These are phyloP conservation scores for Netelia melanura DNA, from an alignment of 2,888 invertebrate species.

Conservation along the genomic window DNA sequence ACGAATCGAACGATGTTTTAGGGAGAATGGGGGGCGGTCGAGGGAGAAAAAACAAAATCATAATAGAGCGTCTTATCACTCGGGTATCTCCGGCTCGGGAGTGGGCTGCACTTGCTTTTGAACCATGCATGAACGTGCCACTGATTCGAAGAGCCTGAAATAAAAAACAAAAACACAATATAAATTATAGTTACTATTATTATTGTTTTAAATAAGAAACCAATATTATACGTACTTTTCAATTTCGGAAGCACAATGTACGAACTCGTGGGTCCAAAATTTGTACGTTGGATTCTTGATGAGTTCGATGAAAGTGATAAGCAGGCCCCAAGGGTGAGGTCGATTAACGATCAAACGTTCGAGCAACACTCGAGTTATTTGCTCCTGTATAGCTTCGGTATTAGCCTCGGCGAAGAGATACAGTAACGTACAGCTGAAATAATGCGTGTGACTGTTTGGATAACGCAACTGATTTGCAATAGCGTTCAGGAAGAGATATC, in stretches of 20 bases:
- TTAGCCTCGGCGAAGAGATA: constrained; percentile 99
- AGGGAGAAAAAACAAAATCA: constrained; percentile 72
- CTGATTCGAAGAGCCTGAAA: constrained; percentile 96
- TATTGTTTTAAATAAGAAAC: constrained; percentile 33
- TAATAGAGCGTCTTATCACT: constrained; percentile 86
- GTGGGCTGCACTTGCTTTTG: constrained; percentile 90
- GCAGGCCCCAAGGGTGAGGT: constrained; percentile 99
- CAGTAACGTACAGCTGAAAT: constrained; percentile 98
- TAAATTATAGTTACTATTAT: constrained; percentile 19
- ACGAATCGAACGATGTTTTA: constrained; percentile 69
- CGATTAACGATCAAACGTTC: constrained; percentile 99
- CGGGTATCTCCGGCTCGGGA: constrained; percentile 89
- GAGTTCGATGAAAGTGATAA: constrained; percentile 99
- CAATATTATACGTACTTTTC: constrained; percentile 92
- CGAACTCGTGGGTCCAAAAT: constrained; percentile 99
- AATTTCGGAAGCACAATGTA: constrained; percentile 99
- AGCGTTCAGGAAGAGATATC: constrained; percentile 98
- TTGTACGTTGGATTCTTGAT: constrained; percentile 99
- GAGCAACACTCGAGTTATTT: constrained; percentile 97
- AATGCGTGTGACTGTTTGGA: constrained; percentile 99
- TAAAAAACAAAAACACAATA: constrained; percentile 67
- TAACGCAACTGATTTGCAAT: constrained; percentile 99
- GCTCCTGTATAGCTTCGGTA: constrained; percentile 98
- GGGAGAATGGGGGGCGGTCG: neutral
- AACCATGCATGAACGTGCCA: constrained; percentile 97